Evolutionary conservation across 2,888 invertebrate genomes (phyloP), one percentile per base, ranked within the genome.

Genomic region (Tortricodes alternella): DNA sequence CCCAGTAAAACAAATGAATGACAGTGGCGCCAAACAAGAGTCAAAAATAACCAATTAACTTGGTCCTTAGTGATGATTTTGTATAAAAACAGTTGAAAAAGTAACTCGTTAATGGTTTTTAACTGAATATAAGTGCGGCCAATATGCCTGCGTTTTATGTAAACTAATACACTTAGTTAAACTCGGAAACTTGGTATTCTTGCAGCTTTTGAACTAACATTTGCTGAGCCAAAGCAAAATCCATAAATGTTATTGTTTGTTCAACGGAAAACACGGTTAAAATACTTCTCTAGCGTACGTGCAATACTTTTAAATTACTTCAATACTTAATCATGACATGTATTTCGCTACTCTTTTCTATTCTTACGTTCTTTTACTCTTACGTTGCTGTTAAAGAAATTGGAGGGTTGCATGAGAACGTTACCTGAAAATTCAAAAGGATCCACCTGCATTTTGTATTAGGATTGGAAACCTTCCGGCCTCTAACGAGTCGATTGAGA

Each of bases 171-270:
- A 49, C 41, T 37, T 35, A 15, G 55, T 43, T 55, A 48, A 41
- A 49, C 48, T 55, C 48, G 19, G 27, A 49, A 49, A 49, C 41
- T 48, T 23, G 46, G 39, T 49, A 55, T 55, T 35, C 48, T 55
- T 49, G 41, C 41, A 55, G 49, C 55, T 55, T 49, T 48, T 48
- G 11, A 46, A 32, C 11, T 39, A 39, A 29, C 48, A 38, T 24
- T 43, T 34, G 29, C 41, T 15, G 37, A 16, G 32, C 19, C 11
- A 32, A 34, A 41, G 27, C 49, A 6, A 49, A 50, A 43, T 50
- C 44, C 37, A 38, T 50, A 56, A 50, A 39, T 50, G 56, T 56
- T 55, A 35, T 55, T 49, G 34, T 50, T 56, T 56, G 50, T 53
- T 46, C 52, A 43, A 8, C 29, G 49, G 34, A 50, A 55, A 41